Evolutionary conservation across 2,888 invertebrate species (phyloP), one percentile per base, ranked within the genome.

Genomic region (Leptogaster cylindrica): DNA sequence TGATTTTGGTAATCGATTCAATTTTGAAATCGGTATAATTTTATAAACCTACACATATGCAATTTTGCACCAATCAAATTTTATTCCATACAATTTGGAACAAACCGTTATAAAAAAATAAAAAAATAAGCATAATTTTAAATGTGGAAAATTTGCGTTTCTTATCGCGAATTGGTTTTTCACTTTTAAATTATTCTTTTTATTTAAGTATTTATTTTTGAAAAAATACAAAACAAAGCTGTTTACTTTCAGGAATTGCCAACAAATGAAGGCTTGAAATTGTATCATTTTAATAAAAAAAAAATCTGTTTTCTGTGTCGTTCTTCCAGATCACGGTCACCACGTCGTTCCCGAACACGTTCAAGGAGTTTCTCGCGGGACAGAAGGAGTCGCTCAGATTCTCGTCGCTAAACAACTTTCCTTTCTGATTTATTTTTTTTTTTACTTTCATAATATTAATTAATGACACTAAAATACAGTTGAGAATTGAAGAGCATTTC

Each of bases 331-430:
- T 81, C 81, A 65, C 78, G 81, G 27, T 80, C 81, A 2, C 81
- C 80, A 55, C 74, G 81, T 58, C 79, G 81, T 14, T 77, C 81
- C 2, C 75, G 81, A 69, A 78, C 83, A 70, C 80, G 83, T 70
- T 83, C 84, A 46, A 78, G 85, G 71, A 85, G 84, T 72, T 82
- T 84, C 73, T 85, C 85, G 72, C 79, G 84, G 69, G 85, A 85
- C 75, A 81, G 85, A 72, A 80, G 84, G 71, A 85, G 84, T 77
- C 82, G 85, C 72, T 84, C 85, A 61, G 84, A 85, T 74, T 85
- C 85, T 76, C 83, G 85, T 65, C 84, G 85, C 75, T 85, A 81
- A 76, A 71, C n/a, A 31, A 52, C 1, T 44, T 10, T 18, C n/a
- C n/a, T n/a, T n/a, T 46, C 20, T 20, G 2, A 20, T 46, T 46